Conservation (phyloP, 2,113 vertebrate genomes). For the Coptodon rendalli region DNA sequence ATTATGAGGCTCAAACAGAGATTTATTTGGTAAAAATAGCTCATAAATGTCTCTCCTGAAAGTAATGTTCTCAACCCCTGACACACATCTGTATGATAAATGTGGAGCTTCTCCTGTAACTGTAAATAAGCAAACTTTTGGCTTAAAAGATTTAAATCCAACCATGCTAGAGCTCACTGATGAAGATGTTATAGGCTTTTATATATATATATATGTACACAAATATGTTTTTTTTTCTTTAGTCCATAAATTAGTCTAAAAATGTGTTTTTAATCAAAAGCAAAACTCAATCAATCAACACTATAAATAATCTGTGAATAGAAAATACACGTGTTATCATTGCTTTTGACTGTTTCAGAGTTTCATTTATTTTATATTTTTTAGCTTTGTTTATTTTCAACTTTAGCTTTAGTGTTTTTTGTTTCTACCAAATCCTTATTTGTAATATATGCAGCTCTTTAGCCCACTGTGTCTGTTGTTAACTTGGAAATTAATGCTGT, state of each 20-base stretch:
- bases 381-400: neutral
- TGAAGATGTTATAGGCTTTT: fast-evolving
- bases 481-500: neutral
- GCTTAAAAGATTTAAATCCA: neutral
- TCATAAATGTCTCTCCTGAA: neutral
- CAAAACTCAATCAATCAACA: neutral
- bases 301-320: neutral
- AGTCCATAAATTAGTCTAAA: neutral
- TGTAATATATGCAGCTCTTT: neutral
- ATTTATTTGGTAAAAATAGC: neutral
- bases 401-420: neutral
- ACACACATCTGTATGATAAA: neutral
- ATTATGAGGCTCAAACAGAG: neutral
- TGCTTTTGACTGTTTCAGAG: neutral
- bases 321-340: neutral
- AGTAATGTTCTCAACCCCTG: neutral
- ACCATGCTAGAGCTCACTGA: neutral
- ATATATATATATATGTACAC: too few species aligned
- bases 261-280: neutral
- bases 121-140: neutral
- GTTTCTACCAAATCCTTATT: neutral
- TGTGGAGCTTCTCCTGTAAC: neutral
- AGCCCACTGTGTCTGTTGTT: neutral
- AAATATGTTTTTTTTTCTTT: neutral
- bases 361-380: neutral